Conservation (phyloP, 2,113 vertebrate species). For the Oryzias javanicus region DNA sequence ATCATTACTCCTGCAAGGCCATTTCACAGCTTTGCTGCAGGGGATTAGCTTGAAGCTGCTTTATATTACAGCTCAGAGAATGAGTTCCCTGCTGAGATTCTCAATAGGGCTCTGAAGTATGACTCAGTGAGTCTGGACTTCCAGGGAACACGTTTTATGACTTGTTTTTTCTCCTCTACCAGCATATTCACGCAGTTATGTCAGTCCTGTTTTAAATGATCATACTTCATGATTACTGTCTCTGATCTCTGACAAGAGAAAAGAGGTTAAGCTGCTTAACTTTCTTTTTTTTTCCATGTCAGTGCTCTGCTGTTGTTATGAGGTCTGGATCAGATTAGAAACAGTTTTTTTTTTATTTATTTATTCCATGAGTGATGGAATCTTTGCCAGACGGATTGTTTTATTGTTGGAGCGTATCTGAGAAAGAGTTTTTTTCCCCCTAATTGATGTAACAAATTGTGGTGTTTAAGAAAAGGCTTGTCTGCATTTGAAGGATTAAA, state of each 20-base stretch:
- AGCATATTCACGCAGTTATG: conserved; percentile 30
- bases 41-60: conserved; percentile 29
- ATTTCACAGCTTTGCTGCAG: conserved; percentile 26
- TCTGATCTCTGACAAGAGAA: conserved; percentile 48
- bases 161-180: not conserved
- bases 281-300: conserved; percentile 42
- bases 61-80: conserved; percentile 31
- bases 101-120: not conserved
- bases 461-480: conserved; percentile 7
- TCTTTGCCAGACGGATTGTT: conserved; percentile 35
- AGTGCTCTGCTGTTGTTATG: conserved; percentile 38
- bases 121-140: not conserved
- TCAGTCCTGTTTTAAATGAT: conserved; percentile 37
- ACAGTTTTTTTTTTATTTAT: conserved; percentile 24
- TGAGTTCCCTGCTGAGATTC: conserved; percentile 19
- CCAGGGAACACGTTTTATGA: conserved; percentile 1
- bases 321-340: conserved; percentile 51
- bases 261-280: conserved; percentile 62
- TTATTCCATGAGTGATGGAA: conserved; percentile 42
- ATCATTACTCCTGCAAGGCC: conserved; percentile 31
- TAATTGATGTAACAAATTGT: conserved; percentile 11
- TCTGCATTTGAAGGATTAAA: conserved; percentile 8
- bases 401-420: no score
- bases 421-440: no score
- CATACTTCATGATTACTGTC: conserved; percentile 45